A percentile compares a stretch with the other conserved stretches of the same genome.
Evolutionary conservation across 2,797 vertebrate genomes (phyloP).

Genomic region (Perodicticus potto): DNA sequence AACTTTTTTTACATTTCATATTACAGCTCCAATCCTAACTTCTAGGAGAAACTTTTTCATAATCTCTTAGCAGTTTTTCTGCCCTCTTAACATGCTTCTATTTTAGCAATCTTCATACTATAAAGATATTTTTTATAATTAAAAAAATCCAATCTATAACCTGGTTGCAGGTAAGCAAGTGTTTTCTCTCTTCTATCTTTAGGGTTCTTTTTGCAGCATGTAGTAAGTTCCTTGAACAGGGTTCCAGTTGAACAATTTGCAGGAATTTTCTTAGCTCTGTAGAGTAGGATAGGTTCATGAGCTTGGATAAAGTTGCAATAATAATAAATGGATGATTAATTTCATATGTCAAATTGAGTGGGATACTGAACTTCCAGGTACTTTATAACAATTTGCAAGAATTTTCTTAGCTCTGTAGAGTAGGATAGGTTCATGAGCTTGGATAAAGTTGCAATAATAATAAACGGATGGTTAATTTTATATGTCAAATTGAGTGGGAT

Average conservation of each 20-base stretch:
- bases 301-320: neutral
- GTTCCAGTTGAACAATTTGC: neutral
- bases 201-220: neutral
- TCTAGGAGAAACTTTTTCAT: neutral
- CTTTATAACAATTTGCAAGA: neutral
- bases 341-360: neutral
- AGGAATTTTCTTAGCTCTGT: neutral
- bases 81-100: neutral
- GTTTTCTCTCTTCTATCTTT: neutral
- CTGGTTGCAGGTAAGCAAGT: neutral
- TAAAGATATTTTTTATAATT: neutral
- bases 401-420: neutral
- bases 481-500: neutral
- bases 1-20: neutral
- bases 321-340: neutral
- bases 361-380: no score
- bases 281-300: neutral
- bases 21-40: neutral
- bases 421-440: neutral
- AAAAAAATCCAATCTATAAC: neutral
- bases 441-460: neutral
- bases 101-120: neutral
- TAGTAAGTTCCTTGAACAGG: neutral
- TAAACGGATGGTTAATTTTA: neutral
- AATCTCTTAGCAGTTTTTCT: neutral